Base-by-base conservation (phyloP, 1,140 invertebrate species). In the Brachionus paranguensis region DNA sequence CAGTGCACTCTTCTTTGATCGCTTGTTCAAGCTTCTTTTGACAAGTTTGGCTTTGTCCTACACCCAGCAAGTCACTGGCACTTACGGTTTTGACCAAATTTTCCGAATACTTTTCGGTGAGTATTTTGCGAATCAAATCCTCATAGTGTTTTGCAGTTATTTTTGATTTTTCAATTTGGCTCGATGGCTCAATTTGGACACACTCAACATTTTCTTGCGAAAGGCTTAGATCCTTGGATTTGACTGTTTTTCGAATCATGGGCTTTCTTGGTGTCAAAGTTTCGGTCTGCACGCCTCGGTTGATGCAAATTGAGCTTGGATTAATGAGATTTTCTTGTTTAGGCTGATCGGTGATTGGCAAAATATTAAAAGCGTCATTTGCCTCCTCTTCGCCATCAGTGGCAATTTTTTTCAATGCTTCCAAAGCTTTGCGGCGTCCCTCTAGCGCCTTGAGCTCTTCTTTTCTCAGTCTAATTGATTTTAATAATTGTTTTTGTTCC, bases 371-470 rank as follows among this genome's bases (percentile, higher is more conserved):
- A 14, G 72, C 72, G 8, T 50, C 72, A 50, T 53, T 12, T 11
- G 27, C n/a, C 33, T 76, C 17, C 14, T 76, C 20, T 29, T 76
- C 72, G 43, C 72, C 72, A 50, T 76, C 72, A 33, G 24, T 24
- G 20, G 72, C 72, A 12, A 76, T 50, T 76, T 76, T 76, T 76
- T 76, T 47, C 43, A 76, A 76, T 27, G 72, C 72, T 50, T 76
- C 43, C 17, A 76, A 29, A 12, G 72, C 72, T 50, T 50, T 76
- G 8, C 43, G 43, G 24, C 72, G 43, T 50, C 72, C 72, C 27
- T 76, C 72, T 3, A 76, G 43, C 3, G 72, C 72, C 27, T 76
- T 76, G 0, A 76, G 43, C 27, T 76, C 72, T 76, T 76, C 72
- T 76, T 76, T 76, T n/a, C 72, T 29, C 24, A 76, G 33, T 76